Evolutionary conservation across 2,113 vertebrate species (phyloP), one percentile per base, ranked within the genome.

Genomic region (Phoenicopterus ruber): DNA sequence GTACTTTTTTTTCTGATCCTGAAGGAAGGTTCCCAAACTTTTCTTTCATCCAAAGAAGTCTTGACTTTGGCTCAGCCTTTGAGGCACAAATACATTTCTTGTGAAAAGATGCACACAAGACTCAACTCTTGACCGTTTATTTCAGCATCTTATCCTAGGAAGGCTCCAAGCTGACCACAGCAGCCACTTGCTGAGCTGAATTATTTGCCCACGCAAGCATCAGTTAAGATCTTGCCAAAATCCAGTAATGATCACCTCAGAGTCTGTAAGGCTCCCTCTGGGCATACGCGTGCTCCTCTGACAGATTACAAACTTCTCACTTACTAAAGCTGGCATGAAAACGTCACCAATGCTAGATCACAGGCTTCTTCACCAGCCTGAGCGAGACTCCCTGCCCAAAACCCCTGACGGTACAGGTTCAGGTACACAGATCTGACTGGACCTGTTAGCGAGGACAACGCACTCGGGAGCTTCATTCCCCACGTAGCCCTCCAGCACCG

Each of bases 401-500:
- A 25, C 17, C 31, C 42, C 76, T n/a, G 26, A 50, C 11, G 52
- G 32, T 26, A 50, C 22, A 46, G 26, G 18, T 63, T 82, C 82
- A 82, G n/a, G 73, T 46, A 66, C 31, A 11, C 29, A 93, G 59
- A 40, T 28, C 65, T 71, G 47, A 62, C 47, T 8, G 17, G 14
- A 72, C 20, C 36, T 85, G 66, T 52, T 10, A 38, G 8, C 0
- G 5, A 90, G 32, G 73, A 74, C 42, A 87, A 93, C 34, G 34
- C 36, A 71, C 22, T 17, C 7, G 1, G 11, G 19, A 63, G 6
- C 54, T 90, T 67, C 38, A 46, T 9, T 67, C 52, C 52, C 50
- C 38, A 2, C 0, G 0, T 0, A 46, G 50, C 17, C n/a, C 65
- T 87, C 82, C 3, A 2, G n/a, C 57, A 73, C 40, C 5, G 26